A percentile compares a stretch with the other conserved stretches of the same genome.
phyloP scores from a whole-genome alignment of 2,888 invertebrate genomes.

The Actias luna region DNA sequence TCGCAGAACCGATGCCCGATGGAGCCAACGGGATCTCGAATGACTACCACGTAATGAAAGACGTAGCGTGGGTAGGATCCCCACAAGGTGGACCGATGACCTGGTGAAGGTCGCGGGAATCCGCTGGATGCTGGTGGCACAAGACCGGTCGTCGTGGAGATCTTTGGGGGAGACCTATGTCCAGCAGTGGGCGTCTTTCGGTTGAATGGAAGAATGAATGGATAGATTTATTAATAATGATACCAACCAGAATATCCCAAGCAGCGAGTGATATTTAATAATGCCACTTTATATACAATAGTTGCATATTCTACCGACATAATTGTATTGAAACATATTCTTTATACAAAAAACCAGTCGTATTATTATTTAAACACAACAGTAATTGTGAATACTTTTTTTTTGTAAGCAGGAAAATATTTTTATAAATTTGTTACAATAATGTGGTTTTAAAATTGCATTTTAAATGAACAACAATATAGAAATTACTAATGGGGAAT shows the following conservation, averaged over 20 bases:
- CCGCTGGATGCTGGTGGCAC: no score
- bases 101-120: no score
- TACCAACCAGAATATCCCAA: background rate
- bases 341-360: background rate
- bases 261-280: slow-evolving; percentile 1
- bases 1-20: no score
- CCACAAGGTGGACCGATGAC: no score
- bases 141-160: no score
- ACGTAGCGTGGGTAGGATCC: no score
- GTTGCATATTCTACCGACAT: background rate
- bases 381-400: background rate
- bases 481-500: background rate
- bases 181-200: no score
- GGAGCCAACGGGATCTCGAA: no score
- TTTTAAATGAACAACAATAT: background rate
- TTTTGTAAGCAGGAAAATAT: background rate
- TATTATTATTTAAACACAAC: background rate
- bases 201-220: no score
- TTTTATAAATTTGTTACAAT: background rate
- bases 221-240: background rate
- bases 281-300: background rate
- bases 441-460: no score
- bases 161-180: no score
- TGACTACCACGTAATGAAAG: no score
- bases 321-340: background rate